These are phyloP conservation scores for Phyto melanocephala DNA, from an alignment of 2,888 invertebrate genomes.

Conservation along the genomic window DNA sequence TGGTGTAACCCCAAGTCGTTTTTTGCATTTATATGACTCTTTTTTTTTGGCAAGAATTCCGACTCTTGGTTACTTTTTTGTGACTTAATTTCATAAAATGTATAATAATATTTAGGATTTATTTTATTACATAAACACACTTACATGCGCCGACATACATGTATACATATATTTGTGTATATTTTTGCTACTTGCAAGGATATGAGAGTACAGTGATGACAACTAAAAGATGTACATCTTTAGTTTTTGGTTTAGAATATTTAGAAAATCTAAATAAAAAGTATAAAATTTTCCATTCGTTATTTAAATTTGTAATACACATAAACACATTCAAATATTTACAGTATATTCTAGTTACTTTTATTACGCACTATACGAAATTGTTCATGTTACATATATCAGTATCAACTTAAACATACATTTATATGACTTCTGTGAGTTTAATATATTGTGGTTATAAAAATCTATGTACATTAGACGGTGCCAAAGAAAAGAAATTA, in stretches of 20 bases:
- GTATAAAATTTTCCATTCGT: too few relatives aligned
- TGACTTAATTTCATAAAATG: slow-evolving; percentile 48
- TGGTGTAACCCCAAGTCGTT: slow-evolving; percentile 25
- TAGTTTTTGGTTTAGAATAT: too few relatives aligned
- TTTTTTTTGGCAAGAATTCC: slow-evolving; percentile 33
- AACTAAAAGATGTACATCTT: too few relatives aligned
- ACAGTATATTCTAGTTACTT: too few relatives aligned
- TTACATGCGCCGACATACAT: not conserved
- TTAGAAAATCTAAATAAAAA: too few relatives aligned
- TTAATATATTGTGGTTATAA: slow-evolving; percentile 31
- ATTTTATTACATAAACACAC: not conserved
- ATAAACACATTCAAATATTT: too few relatives aligned
- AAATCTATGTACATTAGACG: too few relatives aligned
- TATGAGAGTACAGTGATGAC: not conserved
- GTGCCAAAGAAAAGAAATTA: too few relatives aligned
- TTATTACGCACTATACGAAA: too few relatives aligned
- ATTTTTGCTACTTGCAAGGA: not conserved
- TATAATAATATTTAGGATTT: slow-evolving; percentile 48
- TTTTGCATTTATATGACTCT: not conserved
- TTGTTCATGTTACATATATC: too few relatives aligned
- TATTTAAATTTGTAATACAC: too few relatives aligned
- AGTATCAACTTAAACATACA: slow-evolving; percentile 19
- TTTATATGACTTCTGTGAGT: slow-evolving; percentile 31
- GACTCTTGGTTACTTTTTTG: slow-evolving; percentile 31
- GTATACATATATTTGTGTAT: not conserved